These are phyloP conservation scores for Cherax quadricarinatus DNA, from an alignment of 1,140 invertebrate genomes.

Conservation along the genomic window DNA sequence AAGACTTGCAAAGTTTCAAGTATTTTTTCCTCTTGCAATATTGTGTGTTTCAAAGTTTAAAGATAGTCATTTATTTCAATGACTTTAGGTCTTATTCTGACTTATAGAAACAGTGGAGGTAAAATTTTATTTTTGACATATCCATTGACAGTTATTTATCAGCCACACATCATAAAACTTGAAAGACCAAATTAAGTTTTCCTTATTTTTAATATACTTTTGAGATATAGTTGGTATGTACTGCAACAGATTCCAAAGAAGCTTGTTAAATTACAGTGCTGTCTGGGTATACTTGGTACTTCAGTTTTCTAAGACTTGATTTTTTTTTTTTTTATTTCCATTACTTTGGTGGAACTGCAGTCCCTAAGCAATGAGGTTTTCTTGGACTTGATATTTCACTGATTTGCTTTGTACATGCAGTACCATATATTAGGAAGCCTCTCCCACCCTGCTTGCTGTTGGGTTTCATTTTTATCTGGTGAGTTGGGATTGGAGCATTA, in stretches of 20 bases:
- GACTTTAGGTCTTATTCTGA: too few relatives aligned
- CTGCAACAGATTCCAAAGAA: background rate
- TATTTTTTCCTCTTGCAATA: too few relatives aligned
- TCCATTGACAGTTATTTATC: too few relatives aligned
- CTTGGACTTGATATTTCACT: too few relatives aligned
- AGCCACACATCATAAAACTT: too few relatives aligned
- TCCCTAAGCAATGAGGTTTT: background rate
- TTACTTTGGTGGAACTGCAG: background rate
- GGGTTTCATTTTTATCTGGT: background rate
- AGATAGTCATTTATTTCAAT: too few relatives aligned
- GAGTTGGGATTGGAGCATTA: background rate
- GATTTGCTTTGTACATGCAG: too few relatives aligned
- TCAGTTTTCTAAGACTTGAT: background rate
- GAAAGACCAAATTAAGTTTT: background rate
- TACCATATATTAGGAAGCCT: background rate
- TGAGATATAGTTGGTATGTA: background rate
- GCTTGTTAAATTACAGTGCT: background rate
- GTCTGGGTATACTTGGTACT: background rate
- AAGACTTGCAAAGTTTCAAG: too few relatives aligned
- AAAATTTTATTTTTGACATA: too few relatives aligned
- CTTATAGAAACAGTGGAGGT: too few relatives aligned
- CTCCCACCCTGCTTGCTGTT: background rate
- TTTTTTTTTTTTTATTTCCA: background rate
- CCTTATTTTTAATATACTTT: background rate
- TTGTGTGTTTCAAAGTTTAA: too few relatives aligned